Base-by-base conservation (phyloP, 1,140 invertebrate species). In the Chrysomallon squamiferum region DNA sequence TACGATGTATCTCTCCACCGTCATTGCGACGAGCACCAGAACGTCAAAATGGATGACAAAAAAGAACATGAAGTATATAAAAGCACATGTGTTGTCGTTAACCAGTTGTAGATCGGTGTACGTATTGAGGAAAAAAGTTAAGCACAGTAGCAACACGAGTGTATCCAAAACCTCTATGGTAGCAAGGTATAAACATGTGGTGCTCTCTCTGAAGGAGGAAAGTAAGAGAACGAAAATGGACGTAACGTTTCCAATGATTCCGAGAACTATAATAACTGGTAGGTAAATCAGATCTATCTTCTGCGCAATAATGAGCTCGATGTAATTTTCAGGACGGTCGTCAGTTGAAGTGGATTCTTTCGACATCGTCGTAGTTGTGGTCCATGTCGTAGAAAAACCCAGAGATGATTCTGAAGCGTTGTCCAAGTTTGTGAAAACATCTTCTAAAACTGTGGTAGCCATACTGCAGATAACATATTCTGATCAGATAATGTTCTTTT, bases 41-140 rank as follows among this genome's bases (percentile, higher is more conserved):
- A 56, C 50, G 22, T 62, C 52, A 35, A 62, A 66, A 33, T 66
- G 65, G 33, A 66, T 66, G 58, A 58, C 13, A 25, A 57, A 63
- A 47, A 63, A 64, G 50, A 68, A 63, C 20, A 58, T 29, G 59
- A 68, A 68, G 32, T 20, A 33, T 13, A 68, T 20, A 11, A 59
- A 3, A 2, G 22, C 45, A 22, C 50, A 52, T 1, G n/a, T 22
- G 3, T 22, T 3, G 18, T 52, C 27, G 41, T 56, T 3, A 54
- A 54, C 20, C 13, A 41, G 20, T 29, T 45, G 25, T 18, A 7
- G n/a, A 18, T 32, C 50, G 20, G 38, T 29, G 38, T 50, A 66
- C 25, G 15, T 15, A 4, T 29, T 52, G 15, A 66, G 2, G 5
- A 49, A 54, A 15, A 30, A 52, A 2, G 22, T 4, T 2, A 49